Percentiles rank a stretch among this genome's conserved stretches.
Evolutionary conservation across 1,140 invertebrate species (phyloP).

Genomic region (Caenorhabditis latens): DNA sequence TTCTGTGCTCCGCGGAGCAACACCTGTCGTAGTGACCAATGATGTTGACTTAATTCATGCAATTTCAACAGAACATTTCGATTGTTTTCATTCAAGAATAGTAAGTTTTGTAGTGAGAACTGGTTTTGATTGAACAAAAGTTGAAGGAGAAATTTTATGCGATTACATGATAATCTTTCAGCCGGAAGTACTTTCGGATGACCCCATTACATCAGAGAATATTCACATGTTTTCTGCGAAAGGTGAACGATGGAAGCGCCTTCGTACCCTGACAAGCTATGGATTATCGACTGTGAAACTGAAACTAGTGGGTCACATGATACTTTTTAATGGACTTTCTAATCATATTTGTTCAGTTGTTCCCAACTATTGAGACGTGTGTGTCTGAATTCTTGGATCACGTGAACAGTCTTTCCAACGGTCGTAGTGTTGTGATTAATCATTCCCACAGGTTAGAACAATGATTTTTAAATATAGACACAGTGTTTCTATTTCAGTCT

Average conservation of each 20-base stretch:
- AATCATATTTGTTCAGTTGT: conserved; percentile 48
- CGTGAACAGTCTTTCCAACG: conserved; percentile 15
- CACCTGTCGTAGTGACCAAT: conserved; percentile 46
- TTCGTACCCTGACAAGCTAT: conserved; percentile 47
- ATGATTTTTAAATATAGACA: neutral
- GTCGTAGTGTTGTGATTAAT: conserved; percentile 18
- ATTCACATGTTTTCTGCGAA: conserved; percentile 58
- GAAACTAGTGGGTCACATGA: conserved; percentile 14
- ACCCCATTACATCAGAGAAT: conserved; percentile 15
- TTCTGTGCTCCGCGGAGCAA: conserved; percentile 50
- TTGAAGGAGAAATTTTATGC: too few species aligned
- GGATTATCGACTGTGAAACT: conserved; percentile 40
- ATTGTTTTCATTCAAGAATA: conserved; percentile 55
- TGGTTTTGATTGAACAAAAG: neutral
- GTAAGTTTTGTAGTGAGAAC: conserved; percentile 20
- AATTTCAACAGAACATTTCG: conserved; percentile 57
- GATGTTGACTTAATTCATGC: conserved; percentile 56
- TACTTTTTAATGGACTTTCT: neutral
- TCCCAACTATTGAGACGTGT: conserved; percentile 54
- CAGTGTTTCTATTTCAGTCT: conserved; percentile 51
- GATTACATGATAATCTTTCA: neutral
- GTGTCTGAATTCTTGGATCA: conserved; percentile 56
- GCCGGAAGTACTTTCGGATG: conserved; percentile 25
- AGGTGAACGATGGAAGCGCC: conserved; percentile 58
- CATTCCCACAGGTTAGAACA: conserved; percentile 38